These are phyloP conservation scores for Nyctibius grandis DNA, from an alignment of 2,797 vertebrate species.

Conservation along the genomic window DNA sequence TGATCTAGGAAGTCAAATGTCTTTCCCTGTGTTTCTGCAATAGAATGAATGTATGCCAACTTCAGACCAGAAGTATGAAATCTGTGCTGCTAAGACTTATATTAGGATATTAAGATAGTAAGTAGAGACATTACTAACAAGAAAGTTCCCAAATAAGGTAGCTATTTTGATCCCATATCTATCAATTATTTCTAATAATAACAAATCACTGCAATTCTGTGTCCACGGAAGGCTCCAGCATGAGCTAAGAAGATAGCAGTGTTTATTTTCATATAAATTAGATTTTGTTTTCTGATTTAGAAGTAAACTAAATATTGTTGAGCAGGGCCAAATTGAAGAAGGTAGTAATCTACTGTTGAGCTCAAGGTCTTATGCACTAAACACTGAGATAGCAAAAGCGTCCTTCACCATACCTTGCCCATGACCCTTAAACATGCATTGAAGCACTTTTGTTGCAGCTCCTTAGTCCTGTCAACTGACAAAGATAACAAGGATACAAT, in stretches of 20 bases:
- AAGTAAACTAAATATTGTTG: not conserved
- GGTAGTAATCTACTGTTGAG: not conserved
- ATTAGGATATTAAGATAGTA: not conserved
- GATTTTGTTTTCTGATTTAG: not conserved
- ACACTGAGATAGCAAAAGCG: not conserved
- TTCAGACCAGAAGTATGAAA: not conserved
- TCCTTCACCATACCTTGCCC: not conserved
- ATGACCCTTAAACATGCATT: fast-evolving
- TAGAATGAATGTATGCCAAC: not conserved
- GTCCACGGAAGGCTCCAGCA: not conserved
- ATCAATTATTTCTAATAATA: not conserved
- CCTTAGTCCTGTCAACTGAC: not conserved
- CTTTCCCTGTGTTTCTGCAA: not conserved
- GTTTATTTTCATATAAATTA: not conserved
- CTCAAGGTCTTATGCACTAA: not conserved
- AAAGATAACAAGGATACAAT: not conserved
- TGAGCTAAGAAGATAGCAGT: not conserved
- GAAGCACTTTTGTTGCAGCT: not conserved
- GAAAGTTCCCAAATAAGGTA: not conserved
- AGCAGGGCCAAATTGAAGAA: not conserved
- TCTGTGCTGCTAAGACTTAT: not conserved
- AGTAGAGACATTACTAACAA: not conserved
- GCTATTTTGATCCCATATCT: not conserved
- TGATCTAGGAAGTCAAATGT: not conserved
- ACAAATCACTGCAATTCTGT: not conserved